Evolutionary conservation across 1,140 invertebrate species (phyloP).

Genomic region (Pararge aegeria): DNA sequence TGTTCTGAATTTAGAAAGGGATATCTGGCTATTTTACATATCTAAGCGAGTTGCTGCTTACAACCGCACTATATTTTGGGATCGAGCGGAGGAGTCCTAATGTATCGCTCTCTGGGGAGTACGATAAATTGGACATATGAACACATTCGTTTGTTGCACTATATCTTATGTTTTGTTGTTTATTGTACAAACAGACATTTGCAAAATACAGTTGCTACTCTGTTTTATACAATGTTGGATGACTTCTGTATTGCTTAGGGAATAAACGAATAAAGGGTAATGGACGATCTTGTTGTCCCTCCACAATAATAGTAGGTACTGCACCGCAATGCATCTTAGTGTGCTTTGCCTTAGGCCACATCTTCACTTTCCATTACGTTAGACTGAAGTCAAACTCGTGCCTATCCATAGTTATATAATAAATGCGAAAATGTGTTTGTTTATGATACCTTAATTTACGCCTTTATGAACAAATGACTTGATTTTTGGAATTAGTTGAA

Average conservation of each 20-base stretch:
- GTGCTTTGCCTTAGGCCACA: too few species aligned
- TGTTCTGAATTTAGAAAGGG: slow-evolving; percentile 11
- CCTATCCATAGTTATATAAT: too few species aligned
- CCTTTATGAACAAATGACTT: too few species aligned
- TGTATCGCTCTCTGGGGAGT: slow-evolving; percentile 5
- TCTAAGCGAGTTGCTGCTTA: slow-evolving; percentile 11
- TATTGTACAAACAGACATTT: slow-evolving; percentile 8
- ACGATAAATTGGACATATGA: slow-evolving; percentile 15
- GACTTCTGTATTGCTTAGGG: background rate
- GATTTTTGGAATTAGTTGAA: too few species aligned
- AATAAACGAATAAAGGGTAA: too few species aligned
- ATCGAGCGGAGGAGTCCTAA: slow-evolving; percentile 9
- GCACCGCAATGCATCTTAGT: too few species aligned
- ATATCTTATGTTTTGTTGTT: slow-evolving; percentile 12
- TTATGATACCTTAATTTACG: too few species aligned
- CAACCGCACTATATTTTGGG: slow-evolving; percentile 15
- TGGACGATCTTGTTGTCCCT: too few species aligned
- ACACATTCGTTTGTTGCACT: slow-evolving; percentile 11
- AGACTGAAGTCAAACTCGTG: too few species aligned
- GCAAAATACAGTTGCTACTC: background rate
- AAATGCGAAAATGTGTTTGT: too few species aligned
- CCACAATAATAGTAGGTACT: too few species aligned
- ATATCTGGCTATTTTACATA: slow-evolving; percentile 13
- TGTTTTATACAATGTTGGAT: background rate
- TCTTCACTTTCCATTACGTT: too few species aligned